phyloP scores from a whole-genome alignment of 2,888 invertebrate species.

The Stratiomys singularior region DNA sequence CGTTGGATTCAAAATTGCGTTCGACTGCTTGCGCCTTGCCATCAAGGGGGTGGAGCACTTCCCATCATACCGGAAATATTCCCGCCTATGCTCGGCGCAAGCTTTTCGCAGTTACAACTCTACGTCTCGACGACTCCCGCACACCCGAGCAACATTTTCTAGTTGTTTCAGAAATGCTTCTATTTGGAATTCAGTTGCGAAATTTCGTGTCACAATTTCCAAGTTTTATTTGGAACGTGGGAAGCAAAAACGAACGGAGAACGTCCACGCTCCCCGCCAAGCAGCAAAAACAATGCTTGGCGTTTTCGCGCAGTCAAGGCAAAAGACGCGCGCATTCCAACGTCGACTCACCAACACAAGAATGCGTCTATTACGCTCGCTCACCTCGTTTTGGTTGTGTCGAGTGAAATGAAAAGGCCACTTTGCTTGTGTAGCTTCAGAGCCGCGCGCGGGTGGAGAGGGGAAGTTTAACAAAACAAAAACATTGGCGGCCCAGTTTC shows the following conservation, averaged over 20 bases:
- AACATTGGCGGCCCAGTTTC: conserved; percentile 42
- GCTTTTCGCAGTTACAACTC: no score
- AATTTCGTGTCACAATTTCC: conserved; percentile 24
- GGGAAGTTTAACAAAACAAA: conserved; percentile 28
- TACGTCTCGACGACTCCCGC: no score
- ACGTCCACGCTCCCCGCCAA: background rate
- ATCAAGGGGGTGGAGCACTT: no score
- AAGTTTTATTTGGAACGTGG: conserved; percentile 32
- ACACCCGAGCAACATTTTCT: background rate
- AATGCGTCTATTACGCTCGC: background rate
- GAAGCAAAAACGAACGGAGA: background rate
- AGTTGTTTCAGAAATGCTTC: no score
- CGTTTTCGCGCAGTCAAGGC: conserved; percentile 40
- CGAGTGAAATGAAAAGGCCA: conserved; percentile 28
- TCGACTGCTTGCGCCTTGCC: no score
- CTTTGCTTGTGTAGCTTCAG: background rate
- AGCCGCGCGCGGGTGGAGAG: background rate
- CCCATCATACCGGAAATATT: no score
- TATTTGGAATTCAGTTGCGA: conserved; percentile 12
- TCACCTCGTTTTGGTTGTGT: background rate
- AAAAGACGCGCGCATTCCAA: conserved; percentile 35
- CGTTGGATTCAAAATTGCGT: background rate
- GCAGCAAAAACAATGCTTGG: background rate
- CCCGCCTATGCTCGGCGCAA: no score
- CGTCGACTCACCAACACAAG: conserved; percentile 15